A percentile compares a stretch with the other conserved stretches of the same genome.
Evolutionary conservation across 2,888 invertebrate species (phyloP).

Genomic region (Buathra laborator): DNA sequence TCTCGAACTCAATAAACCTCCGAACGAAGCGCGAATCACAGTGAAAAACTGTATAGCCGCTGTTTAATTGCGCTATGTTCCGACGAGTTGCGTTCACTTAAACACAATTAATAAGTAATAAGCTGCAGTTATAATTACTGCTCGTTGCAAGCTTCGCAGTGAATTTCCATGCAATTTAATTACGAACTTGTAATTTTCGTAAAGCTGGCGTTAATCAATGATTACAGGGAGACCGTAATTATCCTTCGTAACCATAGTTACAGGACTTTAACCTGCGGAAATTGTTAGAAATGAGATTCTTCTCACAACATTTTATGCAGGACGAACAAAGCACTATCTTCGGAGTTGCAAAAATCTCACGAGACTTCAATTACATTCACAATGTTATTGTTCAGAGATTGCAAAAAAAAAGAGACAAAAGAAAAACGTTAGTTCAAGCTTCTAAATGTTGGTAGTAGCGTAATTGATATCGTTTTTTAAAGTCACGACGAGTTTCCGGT

Average conservation of each 20-base stretch:
- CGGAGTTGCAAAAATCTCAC: too few species aligned
- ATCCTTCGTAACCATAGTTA: background rate
- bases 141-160: background rate
- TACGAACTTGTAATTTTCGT: background rate
- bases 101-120: too few species aligned
- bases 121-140: background rate
- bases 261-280: background rate
- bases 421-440: background rate
- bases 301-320: too few species aligned
- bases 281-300: background rate
- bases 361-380: background rate
- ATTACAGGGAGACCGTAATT: background rate
- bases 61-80: background rate
- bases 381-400: background rate
- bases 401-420: background rate
- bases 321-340: too few species aligned
- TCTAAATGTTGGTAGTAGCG: background rate
- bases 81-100: background rate
- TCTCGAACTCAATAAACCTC: background rate
- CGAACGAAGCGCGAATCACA: background rate
- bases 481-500: background rate
- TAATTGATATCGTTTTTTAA: background rate
- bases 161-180: background rate
- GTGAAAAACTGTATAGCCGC: background rate
- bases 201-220: background rate